Percentiles rank a stretch among this genome's conserved stretches.
phyloP scores from a whole-genome alignment of 2,888 invertebrate species.

The Biston betularia region DNA sequence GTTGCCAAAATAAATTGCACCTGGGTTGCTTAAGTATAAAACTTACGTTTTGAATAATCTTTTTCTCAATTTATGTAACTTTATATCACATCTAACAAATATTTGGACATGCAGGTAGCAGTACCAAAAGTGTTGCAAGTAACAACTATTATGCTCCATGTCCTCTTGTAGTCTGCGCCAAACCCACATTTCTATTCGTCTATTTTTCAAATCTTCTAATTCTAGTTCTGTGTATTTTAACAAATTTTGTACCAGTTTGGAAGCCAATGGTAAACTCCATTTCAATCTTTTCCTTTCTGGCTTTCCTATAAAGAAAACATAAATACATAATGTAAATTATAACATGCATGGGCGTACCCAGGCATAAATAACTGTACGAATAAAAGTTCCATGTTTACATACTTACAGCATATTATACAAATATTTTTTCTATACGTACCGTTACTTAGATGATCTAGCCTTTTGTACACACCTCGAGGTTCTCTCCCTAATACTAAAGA shows the following conservation, averaged over 20 bases:
- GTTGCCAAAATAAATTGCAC: no score
- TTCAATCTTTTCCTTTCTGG: conserved; percentile 55
- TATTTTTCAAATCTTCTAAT: conserved; percentile 65
- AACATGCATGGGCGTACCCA: no score
- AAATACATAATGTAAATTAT: no score
- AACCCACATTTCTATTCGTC: conserved; percentile 59
- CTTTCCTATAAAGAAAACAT: conserved; percentile 53
- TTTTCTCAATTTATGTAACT: conserved; percentile 59
- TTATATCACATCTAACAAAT: conserved; percentile 65
- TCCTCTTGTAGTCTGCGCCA: conserved; percentile 65
- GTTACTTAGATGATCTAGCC: conserved; percentile 9
- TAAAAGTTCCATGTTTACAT: not conserved
- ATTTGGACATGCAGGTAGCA: conserved; percentile 67
- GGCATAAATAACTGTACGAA: not conserved
- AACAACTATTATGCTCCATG: conserved; percentile 58
- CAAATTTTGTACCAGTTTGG: conserved; percentile 63
- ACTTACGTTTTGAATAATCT: conserved; percentile 65
- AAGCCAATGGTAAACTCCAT: conserved; percentile 66
- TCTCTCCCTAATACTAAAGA: conserved; percentile 64
- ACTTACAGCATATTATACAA: not conserved
- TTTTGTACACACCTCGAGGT: conserved; percentile 51
- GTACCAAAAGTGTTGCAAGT: conserved; percentile 69
- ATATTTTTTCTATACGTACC: conserved; percentile 22
- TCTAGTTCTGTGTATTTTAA: conserved; percentile 58
- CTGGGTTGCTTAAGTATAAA: no score